Conservation (phyloP, 2,113 vertebrate species). For the Melanostigma gelatinosum region DNA sequence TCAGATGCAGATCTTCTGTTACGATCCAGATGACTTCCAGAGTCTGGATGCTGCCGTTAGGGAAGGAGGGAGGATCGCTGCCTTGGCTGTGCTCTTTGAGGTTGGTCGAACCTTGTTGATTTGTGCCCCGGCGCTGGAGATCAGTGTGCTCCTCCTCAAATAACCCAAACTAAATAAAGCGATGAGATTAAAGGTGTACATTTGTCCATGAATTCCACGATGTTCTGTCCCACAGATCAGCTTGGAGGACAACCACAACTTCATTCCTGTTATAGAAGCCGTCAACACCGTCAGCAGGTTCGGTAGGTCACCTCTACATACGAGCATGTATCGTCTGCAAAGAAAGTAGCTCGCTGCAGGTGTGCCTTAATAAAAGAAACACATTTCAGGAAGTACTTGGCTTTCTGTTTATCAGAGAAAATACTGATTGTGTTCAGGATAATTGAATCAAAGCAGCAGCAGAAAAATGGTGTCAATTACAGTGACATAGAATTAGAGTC, state of each 20-base stretch:
- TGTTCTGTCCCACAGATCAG: conserved; percentile 83
- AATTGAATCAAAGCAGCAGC: conserved; percentile 3
- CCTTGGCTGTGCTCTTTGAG: conserved; percentile 93
- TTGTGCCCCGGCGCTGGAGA: no score
- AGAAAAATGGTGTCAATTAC: background rate
- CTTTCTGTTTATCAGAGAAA: background rate
- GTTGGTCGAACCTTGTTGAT: conserved; percentile 73
- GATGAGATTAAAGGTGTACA: background rate
- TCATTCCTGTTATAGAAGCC: conserved; percentile 87
- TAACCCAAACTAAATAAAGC: background rate
- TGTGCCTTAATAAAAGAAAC: background rate
- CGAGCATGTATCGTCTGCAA: background rate
- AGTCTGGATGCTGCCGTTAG: conserved; percentile 90
- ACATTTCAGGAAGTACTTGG: background rate
- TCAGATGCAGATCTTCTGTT: conserved; percentile 98
- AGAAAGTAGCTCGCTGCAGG: background rate
- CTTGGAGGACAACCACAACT: conserved; percentile 88
- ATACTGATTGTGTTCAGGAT: background rate
- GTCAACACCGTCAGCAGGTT: conserved; percentile 92
- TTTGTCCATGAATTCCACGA: background rate
- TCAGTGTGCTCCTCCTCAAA: background rate
- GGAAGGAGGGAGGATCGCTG: conserved; percentile 89
- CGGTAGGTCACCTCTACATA: conserved; percentile 81
- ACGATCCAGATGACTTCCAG: conserved; percentile 85
- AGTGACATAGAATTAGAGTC: background rate